Base-by-base conservation (phyloP, 2,888 invertebrate species). In the Lordiphosa fenestrarum region DNA sequence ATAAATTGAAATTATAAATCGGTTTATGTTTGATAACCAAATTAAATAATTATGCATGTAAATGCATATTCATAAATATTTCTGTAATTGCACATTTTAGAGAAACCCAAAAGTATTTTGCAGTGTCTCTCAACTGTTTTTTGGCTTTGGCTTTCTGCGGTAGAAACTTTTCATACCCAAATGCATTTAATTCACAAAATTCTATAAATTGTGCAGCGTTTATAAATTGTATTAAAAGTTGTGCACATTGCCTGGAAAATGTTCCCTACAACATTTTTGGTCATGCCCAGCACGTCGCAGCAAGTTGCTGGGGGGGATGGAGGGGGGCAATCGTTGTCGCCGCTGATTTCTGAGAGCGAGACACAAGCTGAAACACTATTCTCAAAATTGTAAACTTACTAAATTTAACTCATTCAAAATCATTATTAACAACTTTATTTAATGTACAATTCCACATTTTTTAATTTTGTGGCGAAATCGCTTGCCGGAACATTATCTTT, bases 201-300 rank as follows among this genome's bases (percentile, higher is more conserved):
- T 77, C 82, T 77, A 81, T 81, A 81, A 77, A 77, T 77, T 81
- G 66, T 70, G 65, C 60, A 73, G 76, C 77, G 67, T 65, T 76
- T 73, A 76, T 76, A 81, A 76, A 81, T 76, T 76, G 76, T 73
- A 73, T 81, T 76, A 80, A 81, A 81, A 76, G 77, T 81, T 81
- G 63, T 56, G 54, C 69, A 59, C 81, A 50, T 63, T 63, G 55
- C 71, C 50, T 19, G 19, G 19, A 19, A 19, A 19, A 3, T 4
- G 19, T 19, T 15, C 15, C 15, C 15, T 47, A 61, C 44, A 59
- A 69, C 62, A 56, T 64, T 37, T 37, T 73, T 57, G 52, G 53
- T 54, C 62, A 77, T 81, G 77, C 76, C 21, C 37, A 59, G 77
- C 76, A 76, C 76, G 76, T 81, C 73, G 65, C 59, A 42, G 38